These are phyloP conservation scores for Malurus splendens DNA, from an alignment of 2,797 vertebrate species.

Conservation along the genomic window DNA sequence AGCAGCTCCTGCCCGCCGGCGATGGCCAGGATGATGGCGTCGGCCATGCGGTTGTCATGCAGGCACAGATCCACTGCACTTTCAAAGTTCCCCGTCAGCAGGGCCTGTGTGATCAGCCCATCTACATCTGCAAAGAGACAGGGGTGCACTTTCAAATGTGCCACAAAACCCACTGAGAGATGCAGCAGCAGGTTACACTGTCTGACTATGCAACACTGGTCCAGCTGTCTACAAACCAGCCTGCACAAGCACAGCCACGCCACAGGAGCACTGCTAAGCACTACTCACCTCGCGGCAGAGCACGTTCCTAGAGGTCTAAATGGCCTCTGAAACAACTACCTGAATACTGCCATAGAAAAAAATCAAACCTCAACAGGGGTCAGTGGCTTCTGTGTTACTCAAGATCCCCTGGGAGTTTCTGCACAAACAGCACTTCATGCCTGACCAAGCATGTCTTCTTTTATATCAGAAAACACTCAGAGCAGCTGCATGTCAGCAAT, in stretches of 20 bases:
- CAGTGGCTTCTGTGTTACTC: background rate
- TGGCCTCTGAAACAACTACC: background rate
- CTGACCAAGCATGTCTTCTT: background rate
- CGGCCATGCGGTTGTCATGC: slow-evolving; percentile 93
- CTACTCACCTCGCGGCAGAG: background rate
- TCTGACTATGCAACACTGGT: fast-evolving
- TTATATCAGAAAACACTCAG: background rate
- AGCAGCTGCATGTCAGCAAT: background rate
- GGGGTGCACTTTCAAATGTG: background rate
- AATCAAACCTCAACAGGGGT: background rate
- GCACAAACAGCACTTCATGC: background rate
- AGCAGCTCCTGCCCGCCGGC: slow-evolving; percentile 90
- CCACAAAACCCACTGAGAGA: background rate
- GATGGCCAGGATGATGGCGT: slow-evolving; percentile 93
- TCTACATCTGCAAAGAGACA: slow-evolving; percentile 82
- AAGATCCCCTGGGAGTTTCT: background rate
- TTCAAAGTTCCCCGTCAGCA: slow-evolving; percentile 91
- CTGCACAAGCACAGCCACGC: fast-evolving
- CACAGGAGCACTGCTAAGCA: background rate
- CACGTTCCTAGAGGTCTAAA: background rate
- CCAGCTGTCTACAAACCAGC: background rate
- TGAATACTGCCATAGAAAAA: background rate
- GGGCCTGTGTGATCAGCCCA: slow-evolving; percentile 91
- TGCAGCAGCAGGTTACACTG: background rate
- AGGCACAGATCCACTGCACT: slow-evolving; percentile 93